Base-by-base conservation (phyloP, 2,797 vertebrate species). In the Merluccius polli region DNA sequence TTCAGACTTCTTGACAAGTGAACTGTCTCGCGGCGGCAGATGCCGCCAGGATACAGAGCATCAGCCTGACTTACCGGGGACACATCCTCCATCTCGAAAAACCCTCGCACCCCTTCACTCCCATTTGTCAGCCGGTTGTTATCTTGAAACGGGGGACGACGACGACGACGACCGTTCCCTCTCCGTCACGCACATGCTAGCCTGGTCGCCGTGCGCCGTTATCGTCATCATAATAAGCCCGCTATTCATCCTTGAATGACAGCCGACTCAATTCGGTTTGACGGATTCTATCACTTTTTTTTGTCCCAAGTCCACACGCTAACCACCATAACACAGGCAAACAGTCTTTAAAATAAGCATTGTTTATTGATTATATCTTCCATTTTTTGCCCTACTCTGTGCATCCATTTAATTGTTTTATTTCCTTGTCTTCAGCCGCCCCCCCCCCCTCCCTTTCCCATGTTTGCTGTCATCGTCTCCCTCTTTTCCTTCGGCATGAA, bases 201-300 rank as follows among this genome's bases (percentile, higher is more conserved):
- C 18, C 86, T 32, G 71, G 83, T 82, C 79, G 67, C 81, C 84
- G 83, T 87, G 82, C 79, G 67, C 81, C 84, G 83, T 87, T 80
- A 84, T 83, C 79, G 87, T 81, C 84, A 75, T 79, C 82, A 80
- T 86, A 89, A 90, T 87, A 86, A 85, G 76, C 36, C 84, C 81
- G 79, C 83, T 65, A 78, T 87, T 91, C 86, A 84, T 85, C 84
- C 82, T 67, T 88, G 83, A 92, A 85, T 88, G 92, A 89, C 88
- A 85, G 83, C 84, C 74, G 73, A 84, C 85, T 72, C 71, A 65
- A 87, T 91, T 83, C 77, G 86, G 89, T 87, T 86, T 72, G 88
- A 92, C 89, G 77, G 83, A 73, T 79, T 87, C 83, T 13, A 27
- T 89, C 89, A 78, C 74, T 87, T 84, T 89, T 90, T 87, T 84